Evolutionary conservation across 2,888 invertebrate genomes (phyloP), one percentile per base, ranked within the genome.

Genomic region (Pollenia labialis): DNA sequence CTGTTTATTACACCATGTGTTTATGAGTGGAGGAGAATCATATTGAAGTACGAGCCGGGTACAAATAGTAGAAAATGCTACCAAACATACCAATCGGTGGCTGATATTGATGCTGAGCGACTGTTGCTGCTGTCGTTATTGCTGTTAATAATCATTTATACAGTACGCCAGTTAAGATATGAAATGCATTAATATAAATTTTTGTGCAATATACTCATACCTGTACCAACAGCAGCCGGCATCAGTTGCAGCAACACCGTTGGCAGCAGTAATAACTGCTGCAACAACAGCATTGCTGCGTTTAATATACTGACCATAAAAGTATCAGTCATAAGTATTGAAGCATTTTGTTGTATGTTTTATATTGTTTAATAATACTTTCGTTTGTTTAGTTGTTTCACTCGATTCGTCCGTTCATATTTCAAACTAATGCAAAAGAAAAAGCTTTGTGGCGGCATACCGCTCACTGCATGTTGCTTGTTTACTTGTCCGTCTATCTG

Each of bases 1-100:
- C 62, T 60, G 18, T 87, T 87, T 87, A 87, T 87, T 84, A 87
- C 84, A 74, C 66, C 84, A 81, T 77, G 81, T 87, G 84, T 81
- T 87, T 87, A 87, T 84, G 87, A 87, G 56, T 84, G 74, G 44
- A 66, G 72, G 71, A 72, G 80, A 80, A 68, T 75, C 40, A 44
- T 77, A 56, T 64, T 60, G 48, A 50, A 50, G 58, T 44, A 23
- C 60, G 40, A 72, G 62, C 50, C 60, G 62, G 12, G 74, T 50
- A 23, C 23, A 3, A 2, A 3, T 32, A 52, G 46, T 42, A 79
- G 48, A 56, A 85, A 85, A 64, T 64, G 72, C 77, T 74, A 60
- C n/a, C 32, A 40, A 46, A 60, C n/a, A 75, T 60, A 50, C 12
- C 8, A 18, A 50, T 18, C 64, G 16, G 4, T 71, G 44, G n/a